phyloP scores from a whole-genome alignment of 2,888 invertebrate species.

The Lasioglossum oenotherae region DNA sequence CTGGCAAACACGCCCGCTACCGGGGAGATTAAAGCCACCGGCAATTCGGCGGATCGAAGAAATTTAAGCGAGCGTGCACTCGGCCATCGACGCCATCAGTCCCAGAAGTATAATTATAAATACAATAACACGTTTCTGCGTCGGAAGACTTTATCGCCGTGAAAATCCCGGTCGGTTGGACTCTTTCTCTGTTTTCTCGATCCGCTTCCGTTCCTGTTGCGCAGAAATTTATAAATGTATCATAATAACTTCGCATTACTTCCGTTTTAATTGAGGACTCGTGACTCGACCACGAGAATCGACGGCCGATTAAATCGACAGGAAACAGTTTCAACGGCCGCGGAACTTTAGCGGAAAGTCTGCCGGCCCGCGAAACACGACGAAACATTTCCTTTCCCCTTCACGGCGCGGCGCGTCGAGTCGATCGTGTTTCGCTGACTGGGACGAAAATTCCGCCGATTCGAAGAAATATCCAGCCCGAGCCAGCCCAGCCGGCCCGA shows the following conservation, averaged over 20 bases:
- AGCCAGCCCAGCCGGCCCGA: not conserved
- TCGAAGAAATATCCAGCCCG: not conserved
- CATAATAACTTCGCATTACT: slow-evolving; percentile 1
- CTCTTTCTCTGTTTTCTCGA: not conserved
- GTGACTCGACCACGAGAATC: not conserved
- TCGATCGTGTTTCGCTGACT: not conserved
- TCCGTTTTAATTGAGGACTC: not conserved
- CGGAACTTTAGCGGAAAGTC: not conserved
- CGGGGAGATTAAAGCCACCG: not conserved
- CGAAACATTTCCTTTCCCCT: not conserved
- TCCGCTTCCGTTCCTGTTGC: not conserved
- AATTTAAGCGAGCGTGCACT: not conserved
- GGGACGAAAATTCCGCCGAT: not conserved
- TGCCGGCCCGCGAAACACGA: not conserved
- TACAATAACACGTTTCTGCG: not conserved
- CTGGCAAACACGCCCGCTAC: slow-evolving; percentile 1
- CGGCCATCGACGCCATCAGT: not conserved
- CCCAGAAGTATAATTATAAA: too few species aligned
- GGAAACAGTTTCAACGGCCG: not conserved
- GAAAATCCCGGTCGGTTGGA: not conserved
- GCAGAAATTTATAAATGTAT: not conserved
- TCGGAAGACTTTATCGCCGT: not conserved
- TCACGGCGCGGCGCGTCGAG: not conserved
- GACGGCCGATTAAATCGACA: not conserved
- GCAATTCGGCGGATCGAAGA: not conserved